Base-by-base conservation (phyloP, 2,113 vertebrate genomes). In the Phoxinus phoxinus region DNA sequence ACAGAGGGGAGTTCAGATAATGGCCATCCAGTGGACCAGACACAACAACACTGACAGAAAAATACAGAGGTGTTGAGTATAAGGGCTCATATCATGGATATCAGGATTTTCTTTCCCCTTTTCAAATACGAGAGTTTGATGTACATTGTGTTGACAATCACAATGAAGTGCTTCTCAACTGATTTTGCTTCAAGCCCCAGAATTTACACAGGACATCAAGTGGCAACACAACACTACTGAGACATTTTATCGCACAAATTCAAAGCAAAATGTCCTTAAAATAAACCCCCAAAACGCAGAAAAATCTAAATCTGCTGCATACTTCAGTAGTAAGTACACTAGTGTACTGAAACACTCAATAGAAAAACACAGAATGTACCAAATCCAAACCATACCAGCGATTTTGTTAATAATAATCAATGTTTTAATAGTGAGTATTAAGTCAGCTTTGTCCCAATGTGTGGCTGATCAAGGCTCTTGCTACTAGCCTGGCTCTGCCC, bases 21-120 rank as follows among this genome's bases (percentile, higher is more conserved):
- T 71, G 63, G 80, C 65, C 59, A 21, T 65, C 59, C 78, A 48
- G n/a, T 69, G 80, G 63, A 71, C 69, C 80, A 82, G 71, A 82
- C 80, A 69, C 58, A 65, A 27, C 41, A 27, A 48, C 78, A 81
- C 37, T 46, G 25, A 23, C 53, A 81, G 41, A 46, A 41, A 65
- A 65, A 65, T 48, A 58, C 80, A 69, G 41, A 82, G 27, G 61
- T n/a, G 63, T 82, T 69, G 69, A 15, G 46, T 53, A 23, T n/a
- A 69, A 82, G 44, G 63, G 63, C 41, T 53, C 11, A 71, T 53
- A 53, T 53, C 80, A 53, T 19, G 30, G 63, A 69, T 51, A 82
- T 71, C 41, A 69, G 19, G 80, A 71, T 53, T 51, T 82, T 67
- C 15, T 23, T 69, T 82, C 3, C 19, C 41, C 63, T 9, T 51